Base-by-base conservation (phyloP, 1,140 invertebrate species). In the Zaprionus davidi region DNA sequence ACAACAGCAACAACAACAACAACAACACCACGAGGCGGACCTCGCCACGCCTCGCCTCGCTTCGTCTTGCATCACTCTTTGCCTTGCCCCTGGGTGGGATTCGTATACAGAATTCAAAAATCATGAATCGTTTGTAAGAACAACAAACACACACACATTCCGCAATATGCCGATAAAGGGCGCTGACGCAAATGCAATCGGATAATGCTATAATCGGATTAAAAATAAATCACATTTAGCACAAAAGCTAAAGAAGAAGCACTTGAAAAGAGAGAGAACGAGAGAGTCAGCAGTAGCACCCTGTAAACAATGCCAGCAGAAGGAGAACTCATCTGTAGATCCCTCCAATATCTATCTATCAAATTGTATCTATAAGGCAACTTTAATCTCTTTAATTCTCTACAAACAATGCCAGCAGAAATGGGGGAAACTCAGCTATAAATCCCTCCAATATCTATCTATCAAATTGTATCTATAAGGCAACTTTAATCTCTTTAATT, bases 181-280 rank as follows among this genome's bases (percentile, higher is more conserved):
- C 77, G 68, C 77, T 78, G 74, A 76, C 74, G 74, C 73, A 76
- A 76, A 76, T 76, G 69, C 60, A 76, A 62, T 72, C 68, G 60
- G 60, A 72, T 65, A 55, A 55, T 55, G 44, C 17, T 38, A 64
- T 65, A 65, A 56, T 56, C 64, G 44, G 60, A 63, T 62, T 72
- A 71, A 51, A 75, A 71, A 75, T 76, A 71, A 71, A 66, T 76
- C 60, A 71, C 46, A 60, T 63, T 70, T 26, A 57, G 65, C 41
- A 68, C 58, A 68, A 58, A 34, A 31, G 1, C 11, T 11, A 15
- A 49, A 12, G 17, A 49, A 12, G 5, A 22, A n/a, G 13, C 17
- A 24, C 46, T 49, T 20, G 11, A 22, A 49, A 9, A 9, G 31
- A 34, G 9, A 31, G 28, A 9, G 26, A 28, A 7, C 2, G 28